These are phyloP conservation scores for Margarornis squamiger DNA, from an alignment of 2,797 vertebrate genomes.

Conservation along the genomic window DNA sequence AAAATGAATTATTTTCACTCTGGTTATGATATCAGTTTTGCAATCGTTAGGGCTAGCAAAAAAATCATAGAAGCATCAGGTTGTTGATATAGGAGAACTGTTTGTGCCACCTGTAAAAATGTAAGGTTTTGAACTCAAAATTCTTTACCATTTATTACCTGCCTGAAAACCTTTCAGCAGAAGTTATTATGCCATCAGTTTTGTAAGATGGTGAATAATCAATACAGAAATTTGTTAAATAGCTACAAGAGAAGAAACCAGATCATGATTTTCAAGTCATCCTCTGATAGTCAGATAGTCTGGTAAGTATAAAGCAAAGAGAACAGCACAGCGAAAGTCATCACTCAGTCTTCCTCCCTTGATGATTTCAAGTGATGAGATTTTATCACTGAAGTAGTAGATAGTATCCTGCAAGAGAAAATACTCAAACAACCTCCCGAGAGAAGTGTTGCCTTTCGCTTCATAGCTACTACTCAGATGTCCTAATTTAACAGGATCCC, in stretches of 20 bases:
- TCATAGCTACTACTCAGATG: background rate
- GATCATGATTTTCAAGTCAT: background rate
- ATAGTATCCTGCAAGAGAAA: background rate
- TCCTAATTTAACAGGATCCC: background rate
- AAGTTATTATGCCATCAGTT: background rate
- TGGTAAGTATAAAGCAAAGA: background rate
- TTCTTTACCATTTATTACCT: background rate
- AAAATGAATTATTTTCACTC: conserved; percentile 53
- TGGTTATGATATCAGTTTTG: conserved; percentile 48
- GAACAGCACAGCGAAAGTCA: background rate
- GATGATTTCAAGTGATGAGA: background rate
- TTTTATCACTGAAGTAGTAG: background rate
- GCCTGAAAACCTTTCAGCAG: background rate
- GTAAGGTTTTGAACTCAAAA: background rate
- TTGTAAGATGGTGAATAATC: background rate
- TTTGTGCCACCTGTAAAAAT: background rate
- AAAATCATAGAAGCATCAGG: background rate
- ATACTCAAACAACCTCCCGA: background rate
- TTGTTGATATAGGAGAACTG: background rate
- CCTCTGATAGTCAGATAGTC: background rate
- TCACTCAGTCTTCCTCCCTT: background rate
- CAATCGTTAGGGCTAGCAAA: background rate
- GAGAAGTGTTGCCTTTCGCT: background rate
- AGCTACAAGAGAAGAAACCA: background rate
- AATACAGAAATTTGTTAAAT: background rate